Base-by-base conservation (phyloP, 1,140 invertebrate species). In the Lepeophtheirus salmonis region DNA sequence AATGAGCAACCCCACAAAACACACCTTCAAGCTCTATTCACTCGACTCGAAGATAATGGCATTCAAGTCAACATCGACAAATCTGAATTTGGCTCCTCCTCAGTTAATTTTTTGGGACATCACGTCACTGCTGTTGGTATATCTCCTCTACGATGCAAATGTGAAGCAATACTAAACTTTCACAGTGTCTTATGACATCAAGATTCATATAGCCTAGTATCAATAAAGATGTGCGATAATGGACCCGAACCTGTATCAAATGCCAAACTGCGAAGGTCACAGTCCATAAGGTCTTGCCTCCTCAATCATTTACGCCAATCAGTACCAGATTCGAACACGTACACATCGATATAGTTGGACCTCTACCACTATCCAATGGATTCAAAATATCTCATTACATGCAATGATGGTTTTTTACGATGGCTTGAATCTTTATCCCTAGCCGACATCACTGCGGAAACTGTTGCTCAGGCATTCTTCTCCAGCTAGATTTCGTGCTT, bases 331-430 rank as follows among this genome's bases (percentile, higher is more conserved):
- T 76, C 57, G 49, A 64, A 1, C 69, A 73, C 56, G 63, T 77
- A 0, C 71, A 78, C 63, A 61, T 76, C 0, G 76, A 78, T 64
- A 65, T 78, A 0, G 66, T 77, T 13, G 70, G 73, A 0, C 74
- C 70, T 0, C 50, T 77, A 2, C 71, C 73, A 22, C 53, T 62
- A 2, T 64, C 65, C 0, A 20, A 68, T 3, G 69, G 65, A 14
- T 68, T 62, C 50, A 20, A n/a, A 21, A 14, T 75, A 76, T 52
- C 63, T 64, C 12, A 63, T 76, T 0, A 76, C 74, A 0, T 65
- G 67, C 3, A 70, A 74, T 1, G 70, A 76, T 61, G 52, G 71
- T 2, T 75, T 68, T 61, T 70, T 71, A 0, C 57, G 70, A 16
- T 75, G 66, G 68, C 69, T 67, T 0, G 73, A 75, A 63, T 69